Evolutionary conservation across 2,888 invertebrate genomes (phyloP).

Genomic region (Mythimna vitellina): DNA sequence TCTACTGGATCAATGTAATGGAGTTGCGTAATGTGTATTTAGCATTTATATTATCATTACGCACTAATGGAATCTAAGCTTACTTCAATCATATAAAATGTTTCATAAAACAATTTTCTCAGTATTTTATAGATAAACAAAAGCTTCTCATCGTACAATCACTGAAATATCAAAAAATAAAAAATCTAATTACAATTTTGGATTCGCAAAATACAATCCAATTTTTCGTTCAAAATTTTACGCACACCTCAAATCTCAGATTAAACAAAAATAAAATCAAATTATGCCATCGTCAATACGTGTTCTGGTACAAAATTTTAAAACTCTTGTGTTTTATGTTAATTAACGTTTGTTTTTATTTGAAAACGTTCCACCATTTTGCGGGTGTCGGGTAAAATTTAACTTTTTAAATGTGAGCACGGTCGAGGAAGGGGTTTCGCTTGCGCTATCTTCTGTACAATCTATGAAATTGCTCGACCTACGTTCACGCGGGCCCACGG

Average conservation of each 20-base stretch:
- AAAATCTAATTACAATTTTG: constrained; percentile 49
- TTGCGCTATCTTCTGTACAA: constrained; percentile 73
- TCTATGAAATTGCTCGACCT: constrained; percentile 68
- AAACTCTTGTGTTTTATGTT: constrained; percentile 74
- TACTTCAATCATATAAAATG: constrained; percentile 5
- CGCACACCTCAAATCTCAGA: constrained; percentile 38
- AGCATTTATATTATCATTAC: constrained; percentile 26
- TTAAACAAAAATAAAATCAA: constrained; percentile 54
- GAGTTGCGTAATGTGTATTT: constrained; percentile 28
- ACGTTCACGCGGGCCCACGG: constrained; percentile 36
- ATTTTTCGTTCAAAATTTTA: constrained; percentile 31
- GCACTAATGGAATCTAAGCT: constrained; percentile 6
- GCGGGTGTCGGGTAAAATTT: constrained; percentile 75
- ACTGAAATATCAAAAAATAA: constrained; percentile 42
- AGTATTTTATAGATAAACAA: constrained; percentile 4
- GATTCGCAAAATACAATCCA: constrained; percentile 35
- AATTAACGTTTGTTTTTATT: constrained; percentile 80
- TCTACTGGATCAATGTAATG: constrained; percentile 34
- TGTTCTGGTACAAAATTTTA: constrained; percentile 50
- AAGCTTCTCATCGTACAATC: constrained; percentile 24
- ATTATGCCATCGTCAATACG: constrained; percentile 50
- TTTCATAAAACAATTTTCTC: constrained; percentile 3
- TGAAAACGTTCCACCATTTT: constrained; percentile 72
- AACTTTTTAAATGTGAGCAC: constrained; percentile 74
- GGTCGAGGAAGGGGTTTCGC: constrained; percentile 63